phyloP scores from a whole-genome alignment of 2,888 invertebrate species.

The Drosophila paramelanica region DNA sequence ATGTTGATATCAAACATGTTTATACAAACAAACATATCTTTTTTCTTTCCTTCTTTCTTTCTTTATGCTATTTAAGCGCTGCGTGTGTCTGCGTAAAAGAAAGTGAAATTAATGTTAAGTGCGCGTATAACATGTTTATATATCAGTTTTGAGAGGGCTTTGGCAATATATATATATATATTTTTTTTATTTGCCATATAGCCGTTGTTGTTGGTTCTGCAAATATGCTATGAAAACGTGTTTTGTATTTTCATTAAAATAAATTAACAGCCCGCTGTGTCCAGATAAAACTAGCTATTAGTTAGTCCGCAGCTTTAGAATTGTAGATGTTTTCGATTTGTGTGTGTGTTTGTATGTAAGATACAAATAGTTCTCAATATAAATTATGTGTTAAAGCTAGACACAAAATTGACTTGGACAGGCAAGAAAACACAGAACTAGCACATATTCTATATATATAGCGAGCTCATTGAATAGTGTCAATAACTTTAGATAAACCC shows the following conservation, averaged over 20 bases:
- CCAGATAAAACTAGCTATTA: conserved; percentile 9
- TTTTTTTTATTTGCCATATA: neutral
- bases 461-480: too few species aligned
- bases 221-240: conserved; percentile 42
- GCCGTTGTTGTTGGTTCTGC: conserved; percentile 25
- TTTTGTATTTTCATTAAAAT: conserved; percentile 57
- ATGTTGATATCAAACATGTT: conserved; percentile 73
- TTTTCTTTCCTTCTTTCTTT: conserved; percentile 16
- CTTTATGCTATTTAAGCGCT: conserved; percentile 23
- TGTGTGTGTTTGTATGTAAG: neutral
- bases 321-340: neutral
- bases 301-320: conserved; percentile 1
- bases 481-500: too few species aligned
- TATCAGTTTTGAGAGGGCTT: conserved; percentile 43
- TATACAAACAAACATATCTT: conserved; percentile 19
- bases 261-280: conserved; percentile 52
- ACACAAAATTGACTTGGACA: neutral
- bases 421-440: too few species aligned
- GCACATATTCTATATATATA: too few species aligned
- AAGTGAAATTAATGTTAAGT: conserved; percentile 80
- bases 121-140: conserved; percentile 56
- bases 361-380: neutral
- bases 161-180: conserved; percentile 4
- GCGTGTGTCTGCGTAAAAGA: conserved; percentile 52
- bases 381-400: neutral